Percentiles rank a stretch among this genome's conserved stretches.
phyloP scores from a whole-genome alignment of 2,888 invertebrate species.

The Dolomedes plantarius region DNA sequence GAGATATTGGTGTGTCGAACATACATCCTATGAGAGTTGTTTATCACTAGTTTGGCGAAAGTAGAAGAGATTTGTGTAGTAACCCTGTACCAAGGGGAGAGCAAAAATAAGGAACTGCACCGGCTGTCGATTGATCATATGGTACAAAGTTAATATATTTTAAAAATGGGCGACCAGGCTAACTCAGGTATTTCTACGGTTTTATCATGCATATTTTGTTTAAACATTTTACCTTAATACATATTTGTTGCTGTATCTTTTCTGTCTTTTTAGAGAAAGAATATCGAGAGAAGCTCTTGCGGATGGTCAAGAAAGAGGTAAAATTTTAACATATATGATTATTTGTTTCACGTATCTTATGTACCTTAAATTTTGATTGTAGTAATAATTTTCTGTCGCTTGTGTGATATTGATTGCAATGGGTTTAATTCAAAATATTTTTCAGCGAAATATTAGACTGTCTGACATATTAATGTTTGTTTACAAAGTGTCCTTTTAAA shows the following conservation, averaged over 20 bases:
- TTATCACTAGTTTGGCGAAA: no score
- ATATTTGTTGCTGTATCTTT: neutral
- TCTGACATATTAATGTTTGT: neutral
- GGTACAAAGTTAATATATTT: slow-evolving; percentile 20
- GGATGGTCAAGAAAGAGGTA: slow-evolving; percentile 73
- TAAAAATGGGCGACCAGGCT: slow-evolving; percentile 45
- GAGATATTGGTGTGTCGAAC: no score
- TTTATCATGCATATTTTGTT: neutral
- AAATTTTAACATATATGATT: slow-evolving; percentile 9
- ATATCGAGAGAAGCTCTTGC: slow-evolving; percentile 72
- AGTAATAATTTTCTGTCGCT: neutral
- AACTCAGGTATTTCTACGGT: slow-evolving; percentile 35
- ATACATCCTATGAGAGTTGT: no score
- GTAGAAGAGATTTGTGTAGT: no score
- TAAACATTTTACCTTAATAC: no score
- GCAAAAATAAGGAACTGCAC: neutral
- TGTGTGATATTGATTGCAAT: neutral
- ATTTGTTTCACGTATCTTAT: neutral
- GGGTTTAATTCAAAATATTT: no score
- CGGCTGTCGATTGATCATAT: slow-evolving; percentile 17
- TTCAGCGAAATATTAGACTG: neutral
- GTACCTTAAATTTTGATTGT: neutral
- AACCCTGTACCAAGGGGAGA: neutral
- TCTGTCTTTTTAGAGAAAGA: slow-evolving; percentile 72
- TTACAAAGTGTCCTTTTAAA: neutral